Evolutionary conservation across 2,113 vertebrate species (phyloP), one percentile per base, ranked within the genome.

Genomic region (Pseudolaguvia tuberculata): DNA sequence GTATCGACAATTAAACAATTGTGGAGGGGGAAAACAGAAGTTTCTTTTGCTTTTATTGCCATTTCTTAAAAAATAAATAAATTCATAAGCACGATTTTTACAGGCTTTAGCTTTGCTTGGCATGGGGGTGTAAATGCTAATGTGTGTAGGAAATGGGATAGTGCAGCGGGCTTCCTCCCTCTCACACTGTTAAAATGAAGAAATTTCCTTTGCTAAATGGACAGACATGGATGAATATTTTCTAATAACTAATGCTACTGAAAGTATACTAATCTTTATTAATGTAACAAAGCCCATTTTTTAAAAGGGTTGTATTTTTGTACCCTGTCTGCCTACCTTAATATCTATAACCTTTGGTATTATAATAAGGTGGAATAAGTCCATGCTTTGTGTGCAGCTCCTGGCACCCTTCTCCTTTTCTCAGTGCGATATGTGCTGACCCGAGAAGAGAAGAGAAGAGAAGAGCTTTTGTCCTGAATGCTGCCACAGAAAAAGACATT

Each of bases 381-480:
- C 58, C 69, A 66, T 78, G 23, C 83, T 83, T 86, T 86, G 83
- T 84, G 77, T 31, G n/a, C 62, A 29, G 72, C 51, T 66, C 50
- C 76, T 82, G 83, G 82, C 81, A 81, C 81, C 79, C 76, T 69
- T 53, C 77, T 84, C 62, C 42, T 71, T 73, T 71, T 85, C 78
- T 76, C 76, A 74, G 53, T 69, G 81, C 61, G 75, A 79, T 84
- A 85, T 85, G 84, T 83, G 80, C 76, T 82, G 83, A 83, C 78
- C 80, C 80, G 81, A 42, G 73, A 75, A 72, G 67, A 83, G 83
- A 83, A 72, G 67, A 83, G 83, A 83, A 88, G 87, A 86, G 86
- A 80, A 29, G 82, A 78, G 75, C 51, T 78, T 86, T 88, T 87
- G 83, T 87, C 76, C 29, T 23, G 0, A 8, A 73, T 21, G 39